Evolutionary conservation across 1,140 invertebrate genomes (phyloP).

Genomic region (Ooceraea biroi): DNA sequence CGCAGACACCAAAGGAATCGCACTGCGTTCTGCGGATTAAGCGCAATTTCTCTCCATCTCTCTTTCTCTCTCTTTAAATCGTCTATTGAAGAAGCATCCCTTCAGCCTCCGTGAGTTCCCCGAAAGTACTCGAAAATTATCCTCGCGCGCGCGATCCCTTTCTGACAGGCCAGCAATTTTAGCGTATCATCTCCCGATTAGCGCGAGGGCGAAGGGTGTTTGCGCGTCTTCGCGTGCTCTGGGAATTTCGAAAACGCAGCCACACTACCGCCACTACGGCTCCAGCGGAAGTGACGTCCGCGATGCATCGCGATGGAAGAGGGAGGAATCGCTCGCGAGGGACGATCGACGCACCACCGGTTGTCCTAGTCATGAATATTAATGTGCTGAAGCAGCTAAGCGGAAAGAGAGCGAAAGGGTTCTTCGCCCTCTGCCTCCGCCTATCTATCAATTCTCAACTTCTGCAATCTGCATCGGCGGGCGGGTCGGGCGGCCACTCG

Average conservation of each 20-base stretch:
- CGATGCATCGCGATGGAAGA: not conserved
- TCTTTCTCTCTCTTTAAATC: not conserved
- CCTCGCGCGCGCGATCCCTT: conserved; percentile 43
- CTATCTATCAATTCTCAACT: conserved; percentile 77
- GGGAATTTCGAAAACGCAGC: conserved; percentile 68
- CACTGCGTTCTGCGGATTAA: no score
- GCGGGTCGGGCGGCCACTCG: conserved; percentile 41
- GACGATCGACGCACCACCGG: conserved; percentile 16
- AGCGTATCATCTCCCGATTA: conserved; percentile 38
- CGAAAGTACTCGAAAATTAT: conserved; percentile 50
- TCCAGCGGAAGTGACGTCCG: conserved; percentile 14
- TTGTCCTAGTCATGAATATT: conserved; percentile 81
- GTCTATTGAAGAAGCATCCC: not conserved
- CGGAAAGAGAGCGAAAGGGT: conserved; percentile 74
- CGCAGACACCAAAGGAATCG: no score
- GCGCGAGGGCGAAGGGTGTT: conserved; percentile 55
- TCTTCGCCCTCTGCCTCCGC: conserved; percentile 62
- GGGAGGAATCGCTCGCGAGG: not conserved
- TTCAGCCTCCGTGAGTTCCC: conserved; percentile 4
- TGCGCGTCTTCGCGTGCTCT: conserved; percentile 46
- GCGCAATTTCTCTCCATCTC: no score
- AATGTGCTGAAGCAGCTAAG: conserved; percentile 84
- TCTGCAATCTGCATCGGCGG: conserved; percentile 65
- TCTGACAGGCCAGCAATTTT: conserved; percentile 73
- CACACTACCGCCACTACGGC: not conserved